A percentile compares a stretch with the other conserved stretches of the same genome.
Conservation (phyloP, 2,888 invertebrate genomes). For the Horisme vitalbata region DNA sequence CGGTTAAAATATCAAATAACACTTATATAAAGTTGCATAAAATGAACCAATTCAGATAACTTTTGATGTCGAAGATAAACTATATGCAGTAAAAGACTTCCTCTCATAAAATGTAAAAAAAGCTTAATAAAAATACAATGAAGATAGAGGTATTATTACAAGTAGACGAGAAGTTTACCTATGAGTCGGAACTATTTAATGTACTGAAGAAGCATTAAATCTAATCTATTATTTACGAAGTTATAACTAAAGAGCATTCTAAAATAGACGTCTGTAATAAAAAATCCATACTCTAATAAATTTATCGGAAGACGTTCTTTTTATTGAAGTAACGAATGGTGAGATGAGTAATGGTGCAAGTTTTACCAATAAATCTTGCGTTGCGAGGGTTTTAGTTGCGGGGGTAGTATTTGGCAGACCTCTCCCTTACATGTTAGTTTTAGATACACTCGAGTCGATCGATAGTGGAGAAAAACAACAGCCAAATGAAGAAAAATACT, state of each 20-base stretch:
- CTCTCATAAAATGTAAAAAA: conserved; percentile 2
- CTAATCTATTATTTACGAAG: conserved; percentile 65
- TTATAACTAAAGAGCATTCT: conserved; percentile 61
- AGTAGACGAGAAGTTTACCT: conserved; percentile 23
- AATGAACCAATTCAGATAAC: conserved; percentile 40
- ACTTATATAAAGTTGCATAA: conserved; percentile 31
- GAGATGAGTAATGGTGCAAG: conserved; percentile 79
- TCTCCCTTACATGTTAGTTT: conserved; percentile 65
- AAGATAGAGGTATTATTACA: conserved; percentile 8
- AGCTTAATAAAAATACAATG: conserved; percentile 8
- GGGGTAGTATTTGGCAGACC: conserved; percentile 69
- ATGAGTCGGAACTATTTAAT: conserved; percentile 40
- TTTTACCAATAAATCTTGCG: conserved; percentile 78
- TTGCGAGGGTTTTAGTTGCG: conserved; percentile 62
- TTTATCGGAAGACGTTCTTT: conserved; percentile 76
- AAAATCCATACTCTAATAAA: conserved; percentile 77
- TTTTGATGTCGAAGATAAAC: conserved; percentile 18
- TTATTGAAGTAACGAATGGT: conserved; percentile 82
- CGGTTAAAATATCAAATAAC: conserved; percentile 34
- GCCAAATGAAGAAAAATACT: conserved; percentile 18
- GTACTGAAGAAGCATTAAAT: conserved; percentile 57
- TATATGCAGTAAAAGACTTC: not conserved
- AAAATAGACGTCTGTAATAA: conserved; percentile 71
- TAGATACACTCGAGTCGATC: conserved; percentile 63
- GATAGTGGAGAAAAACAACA: conserved; percentile 51